Base-by-base conservation (phyloP, 2,113 vertebrate species). In the Hemiscyllium ocellatum region DNA sequence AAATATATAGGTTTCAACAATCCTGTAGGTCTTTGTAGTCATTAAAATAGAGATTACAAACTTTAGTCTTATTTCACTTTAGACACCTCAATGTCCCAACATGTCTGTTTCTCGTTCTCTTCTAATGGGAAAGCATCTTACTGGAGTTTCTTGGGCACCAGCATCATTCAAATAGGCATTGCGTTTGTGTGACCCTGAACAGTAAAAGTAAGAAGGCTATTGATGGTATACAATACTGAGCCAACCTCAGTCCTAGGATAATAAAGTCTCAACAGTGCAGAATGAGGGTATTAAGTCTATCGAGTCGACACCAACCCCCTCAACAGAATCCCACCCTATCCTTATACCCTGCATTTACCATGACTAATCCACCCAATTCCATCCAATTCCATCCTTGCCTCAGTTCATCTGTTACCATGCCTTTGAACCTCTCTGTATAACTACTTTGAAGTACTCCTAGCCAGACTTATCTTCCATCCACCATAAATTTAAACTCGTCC, bases 11-110 rank as follows among this genome's bases (percentile, higher is more conserved):
- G 15, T 98, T 98, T n/a, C 97, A 98, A 95, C 76, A 98, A 94
- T 98, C 98, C 96, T 98, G 98, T 98, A 96, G 97, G 98, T 97
- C n/a, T 56, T 85, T 66, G 10, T 85, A 42, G 26, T 52, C 24
- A 69, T 50, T 69, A 72, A 29, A 72, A 70, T 61, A 20, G 19
- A 20, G 13, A 68, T 52, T 95, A 72, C 42, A 95, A 76, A 20
- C 69, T 52, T 76, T 70, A 2, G 56, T 89, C 52, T 89, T 50
- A 47, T 26, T 26, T 89, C 33, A 52, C 29, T 90, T 90, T 61
- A 95, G 37, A 42, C n/a, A 37, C n/a, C 29, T 70, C 15, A 50
- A 20, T 42, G 12, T 70, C 12, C n/a, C 37, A 42, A 42, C 37
- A 26, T 37, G 20, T 26, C 47, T 72, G 20, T 26, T 47, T 50